Conservation (phyloP, 2,113 vertebrate species). For the Leptocoma aspasia region DNA sequence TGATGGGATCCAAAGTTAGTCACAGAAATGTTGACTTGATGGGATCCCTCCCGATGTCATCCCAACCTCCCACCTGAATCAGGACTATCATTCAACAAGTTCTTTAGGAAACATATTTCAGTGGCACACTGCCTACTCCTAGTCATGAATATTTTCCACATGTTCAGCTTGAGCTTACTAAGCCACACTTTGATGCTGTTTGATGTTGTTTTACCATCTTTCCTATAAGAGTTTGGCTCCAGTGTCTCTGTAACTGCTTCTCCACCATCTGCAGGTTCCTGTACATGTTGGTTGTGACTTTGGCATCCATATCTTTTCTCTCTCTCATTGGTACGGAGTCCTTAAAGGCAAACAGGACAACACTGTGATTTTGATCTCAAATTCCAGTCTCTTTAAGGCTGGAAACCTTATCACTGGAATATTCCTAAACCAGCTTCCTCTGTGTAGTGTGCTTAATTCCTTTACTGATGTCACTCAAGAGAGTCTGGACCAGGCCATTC, state of each 20-base stretch:
- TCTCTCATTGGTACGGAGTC: neutral
- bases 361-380: neutral
- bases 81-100: neutral
- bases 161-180: neutral
- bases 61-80: neutral
- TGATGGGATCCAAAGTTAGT: neutral
- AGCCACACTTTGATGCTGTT: fast-evolving
- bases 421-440: neutral
- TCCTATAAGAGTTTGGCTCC: neutral
- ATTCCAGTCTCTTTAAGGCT: neutral
- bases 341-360: neutral
- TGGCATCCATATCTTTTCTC: fast-evolving
- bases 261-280: neutral
- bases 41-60: neutral
- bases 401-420: neutral
- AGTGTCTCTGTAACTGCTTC: neutral
- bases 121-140: neutral
- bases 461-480: neutral
- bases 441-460: neutral
- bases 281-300: neutral
- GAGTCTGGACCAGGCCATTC: neutral
- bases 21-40: fast-evolving
- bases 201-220: neutral
- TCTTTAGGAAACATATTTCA: neutral
- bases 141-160: neutral